These are phyloP conservation scores for Hipposideros armiger DNA, from an alignment of 2,113 vertebrate genomes.

Conservation along the genomic window DNA sequence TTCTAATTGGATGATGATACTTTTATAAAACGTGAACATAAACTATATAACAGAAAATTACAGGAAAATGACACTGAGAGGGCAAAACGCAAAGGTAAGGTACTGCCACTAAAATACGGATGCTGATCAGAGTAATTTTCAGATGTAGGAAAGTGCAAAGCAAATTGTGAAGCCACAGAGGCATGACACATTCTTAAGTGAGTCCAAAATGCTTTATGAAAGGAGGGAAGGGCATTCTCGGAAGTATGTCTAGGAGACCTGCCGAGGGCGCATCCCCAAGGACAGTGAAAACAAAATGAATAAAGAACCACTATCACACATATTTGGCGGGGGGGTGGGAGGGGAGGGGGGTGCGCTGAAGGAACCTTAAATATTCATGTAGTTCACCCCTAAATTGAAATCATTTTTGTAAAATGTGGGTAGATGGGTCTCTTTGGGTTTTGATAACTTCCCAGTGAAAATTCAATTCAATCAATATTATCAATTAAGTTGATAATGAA, in stretches of 20 bases:
- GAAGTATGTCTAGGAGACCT: accelerated
- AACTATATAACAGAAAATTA: background rate
- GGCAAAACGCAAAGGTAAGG: background rate
- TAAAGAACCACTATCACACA: background rate
- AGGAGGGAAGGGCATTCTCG: background rate
- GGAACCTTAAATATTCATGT: background rate
- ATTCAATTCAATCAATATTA: background rate
- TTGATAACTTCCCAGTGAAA: background rate
- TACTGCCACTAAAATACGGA: background rate
- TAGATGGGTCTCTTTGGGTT: background rate
- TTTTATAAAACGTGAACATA: background rate
- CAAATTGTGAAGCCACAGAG: background rate
- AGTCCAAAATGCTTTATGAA: background rate
- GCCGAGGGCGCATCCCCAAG: background rate
- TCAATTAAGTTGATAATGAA: background rate
- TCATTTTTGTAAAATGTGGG: background rate
- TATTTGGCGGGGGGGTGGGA: accelerated
- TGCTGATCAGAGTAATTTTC: background rate
- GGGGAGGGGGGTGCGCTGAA: background rate
- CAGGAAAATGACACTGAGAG: background rate
- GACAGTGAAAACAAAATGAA: background rate
- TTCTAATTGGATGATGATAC: background rate
- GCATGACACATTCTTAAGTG: background rate
- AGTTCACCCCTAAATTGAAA: background rate
- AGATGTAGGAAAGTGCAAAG: background rate